phyloP scores from a whole-genome alignment of 2,797 vertebrate genomes.

The Lacerta viridis region DNA sequence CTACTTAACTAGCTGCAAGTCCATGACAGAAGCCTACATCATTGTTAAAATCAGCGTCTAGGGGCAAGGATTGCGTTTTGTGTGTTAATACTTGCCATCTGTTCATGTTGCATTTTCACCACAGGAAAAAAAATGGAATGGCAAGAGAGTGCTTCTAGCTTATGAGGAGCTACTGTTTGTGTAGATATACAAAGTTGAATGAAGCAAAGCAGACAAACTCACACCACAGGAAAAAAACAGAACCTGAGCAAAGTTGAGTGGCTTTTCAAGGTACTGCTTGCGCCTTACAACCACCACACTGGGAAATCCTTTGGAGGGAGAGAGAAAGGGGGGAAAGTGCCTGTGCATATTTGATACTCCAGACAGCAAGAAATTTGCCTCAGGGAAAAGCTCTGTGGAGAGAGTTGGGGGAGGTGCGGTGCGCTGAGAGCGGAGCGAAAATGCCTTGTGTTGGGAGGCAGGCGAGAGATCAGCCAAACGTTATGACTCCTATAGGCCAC shows the following conservation, averaged over 20 bases:
- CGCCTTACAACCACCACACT: not conserved
- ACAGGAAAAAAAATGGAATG: slow-evolving; percentile 41
- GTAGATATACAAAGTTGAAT: not conserved
- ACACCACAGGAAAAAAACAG: not conserved
- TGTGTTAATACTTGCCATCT: slow-evolving; percentile 69
- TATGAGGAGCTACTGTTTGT: not conserved
- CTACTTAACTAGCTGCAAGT: slow-evolving; percentile 38
- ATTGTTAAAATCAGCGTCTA: slow-evolving; percentile 50
- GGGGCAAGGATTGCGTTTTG: slow-evolving; percentile 47
- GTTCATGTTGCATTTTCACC: slow-evolving; percentile 63
- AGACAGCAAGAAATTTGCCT: slow-evolving; percentile 70
- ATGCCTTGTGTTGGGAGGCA: not conserved
- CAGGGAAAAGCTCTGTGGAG: slow-evolving; percentile 55
- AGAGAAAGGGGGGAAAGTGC: slow-evolving; percentile 32
- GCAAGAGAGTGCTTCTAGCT: not conserved
- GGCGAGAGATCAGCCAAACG: slow-evolving; percentile 18
- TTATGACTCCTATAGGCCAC: slow-evolving; percentile 65
- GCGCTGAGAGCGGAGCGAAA: slow-evolving; percentile 2
- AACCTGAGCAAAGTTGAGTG: not conserved
- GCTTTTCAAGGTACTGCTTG: slow-evolving; percentile 28
- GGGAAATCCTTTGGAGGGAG: slow-evolving; percentile 33
- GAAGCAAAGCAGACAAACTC: not conserved
- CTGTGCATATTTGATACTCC: slow-evolving; percentile 56
- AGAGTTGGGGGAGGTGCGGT: slow-evolving; percentile 65
- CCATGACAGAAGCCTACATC: slow-evolving; percentile 45